Percentiles rank a stretch among this genome's conserved stretches.
phyloP scores from a whole-genome alignment of 2,888 invertebrate genomes.

The Microctonus aethiopoides region DNA sequence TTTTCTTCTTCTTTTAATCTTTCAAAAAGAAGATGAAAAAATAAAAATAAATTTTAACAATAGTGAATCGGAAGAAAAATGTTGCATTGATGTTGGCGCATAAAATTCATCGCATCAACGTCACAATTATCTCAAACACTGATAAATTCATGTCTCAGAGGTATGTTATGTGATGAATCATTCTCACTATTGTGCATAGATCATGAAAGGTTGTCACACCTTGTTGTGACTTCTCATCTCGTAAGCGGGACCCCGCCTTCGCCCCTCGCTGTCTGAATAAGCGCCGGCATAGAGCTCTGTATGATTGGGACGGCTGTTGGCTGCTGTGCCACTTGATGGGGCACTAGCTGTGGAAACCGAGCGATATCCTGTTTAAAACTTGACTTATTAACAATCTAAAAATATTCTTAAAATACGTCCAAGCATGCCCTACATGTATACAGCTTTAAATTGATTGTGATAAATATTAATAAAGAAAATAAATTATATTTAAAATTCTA shows the following conservation, averaged over 20 bases:
- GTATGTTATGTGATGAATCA: slow-evolving; percentile 27
- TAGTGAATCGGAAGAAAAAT: slow-evolving; percentile 1
- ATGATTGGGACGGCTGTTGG: slow-evolving; percentile 68
- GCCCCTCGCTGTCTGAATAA: slow-evolving; percentile 70
- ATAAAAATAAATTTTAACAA: neutral
- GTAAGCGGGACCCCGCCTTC: slow-evolving; percentile 70
- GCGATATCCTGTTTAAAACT: slow-evolving; percentile 65
- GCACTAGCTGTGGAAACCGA: slow-evolving; percentile 67
- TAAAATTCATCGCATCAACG: slow-evolving; percentile 13
- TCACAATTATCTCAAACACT: slow-evolving; percentile 39
- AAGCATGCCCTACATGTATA: neutral
- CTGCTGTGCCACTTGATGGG: slow-evolving; percentile 69
- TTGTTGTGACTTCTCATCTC: slow-evolving; percentile 80
- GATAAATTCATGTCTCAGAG: slow-evolving; percentile 50
- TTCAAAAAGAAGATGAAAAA: neutral
- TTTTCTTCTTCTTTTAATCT: neutral
- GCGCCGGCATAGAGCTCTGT: slow-evolving; percentile 80
- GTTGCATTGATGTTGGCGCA: slow-evolving; percentile 18
- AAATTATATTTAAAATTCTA: neutral
- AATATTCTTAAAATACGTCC: neutral
- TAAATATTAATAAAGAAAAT: neutral
- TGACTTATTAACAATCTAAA: slow-evolving; percentile 18
- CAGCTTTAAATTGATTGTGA: neutral
- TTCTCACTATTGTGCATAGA: slow-evolving; percentile 46
- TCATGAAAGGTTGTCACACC: slow-evolving; percentile 69